Conservation (phyloP, 2,888 invertebrate species). For the Norana najaformis region DNA sequence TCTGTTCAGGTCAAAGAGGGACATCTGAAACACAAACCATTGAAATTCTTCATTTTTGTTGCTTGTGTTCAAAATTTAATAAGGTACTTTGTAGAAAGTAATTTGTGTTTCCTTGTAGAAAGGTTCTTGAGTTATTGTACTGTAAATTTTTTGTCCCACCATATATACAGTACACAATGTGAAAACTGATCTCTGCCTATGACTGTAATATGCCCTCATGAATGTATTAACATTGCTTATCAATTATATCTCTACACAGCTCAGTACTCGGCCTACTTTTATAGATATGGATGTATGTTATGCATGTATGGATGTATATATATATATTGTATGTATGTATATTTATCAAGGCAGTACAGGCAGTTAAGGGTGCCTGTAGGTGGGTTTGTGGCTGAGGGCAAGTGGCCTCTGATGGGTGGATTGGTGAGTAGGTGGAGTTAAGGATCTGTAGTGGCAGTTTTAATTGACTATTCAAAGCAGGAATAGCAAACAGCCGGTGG, state of each 20-base stretch:
- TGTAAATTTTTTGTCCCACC: not conserved
- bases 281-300: not conserved
- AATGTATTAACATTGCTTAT: not conserved
- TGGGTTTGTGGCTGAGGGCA: slow-evolving; percentile 6
- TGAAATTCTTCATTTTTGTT: too few species aligned
- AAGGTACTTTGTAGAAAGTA: too few species aligned
- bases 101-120: too few species aligned
- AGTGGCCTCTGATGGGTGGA: not conserved
- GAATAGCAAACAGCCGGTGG: not conserved
- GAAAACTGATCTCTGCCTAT: not conserved
- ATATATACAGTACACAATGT: not conserved
- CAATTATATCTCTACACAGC: not conserved
- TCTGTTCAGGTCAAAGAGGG: too few species aligned
- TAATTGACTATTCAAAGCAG: slow-evolving; percentile 13
- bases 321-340: too few species aligned
- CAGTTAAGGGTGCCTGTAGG: not conserved
- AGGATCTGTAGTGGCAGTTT: not conserved
- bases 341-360: not conserved
- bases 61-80: too few species aligned
- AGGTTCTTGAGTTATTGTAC: too few species aligned
- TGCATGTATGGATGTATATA: not conserved
- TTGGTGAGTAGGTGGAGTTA: not conserved
- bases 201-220: not conserved
- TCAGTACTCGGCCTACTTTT: not conserved
- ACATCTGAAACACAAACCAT: too few species aligned